Conservation (phyloP, 2,113 vertebrate genomes). For the Microcebus murinus region DNA sequence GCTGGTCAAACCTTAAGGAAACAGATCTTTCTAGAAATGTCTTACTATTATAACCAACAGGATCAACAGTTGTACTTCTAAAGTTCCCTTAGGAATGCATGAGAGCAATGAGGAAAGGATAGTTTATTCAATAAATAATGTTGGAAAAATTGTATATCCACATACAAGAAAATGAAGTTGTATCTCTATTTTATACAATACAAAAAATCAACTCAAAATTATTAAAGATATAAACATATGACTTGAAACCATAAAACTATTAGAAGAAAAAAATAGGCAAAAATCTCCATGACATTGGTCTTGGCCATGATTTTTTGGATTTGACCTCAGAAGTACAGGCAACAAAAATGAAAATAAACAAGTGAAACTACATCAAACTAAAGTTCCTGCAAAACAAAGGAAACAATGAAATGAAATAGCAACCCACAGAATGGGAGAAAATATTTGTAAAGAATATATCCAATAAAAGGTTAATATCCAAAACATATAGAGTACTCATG, state of each 20-base stretch:
- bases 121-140: neutral
- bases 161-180: neutral
- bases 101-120: neutral
- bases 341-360: neutral
- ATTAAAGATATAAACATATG: neutral
- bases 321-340: neutral
- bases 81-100: neutral
- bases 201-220: neutral
- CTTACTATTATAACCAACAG: constrained; percentile 50
- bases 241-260: neutral
- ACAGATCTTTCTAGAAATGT: constrained; percentile 39
- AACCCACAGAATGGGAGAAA: neutral
- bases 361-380: neutral
- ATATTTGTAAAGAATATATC: neutral
- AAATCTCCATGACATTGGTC: neutral
- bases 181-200: neutral
- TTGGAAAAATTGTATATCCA: neutral
- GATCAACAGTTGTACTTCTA: constrained; percentile 50
- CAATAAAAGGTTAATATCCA: neutral
- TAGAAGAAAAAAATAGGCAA: neutral
- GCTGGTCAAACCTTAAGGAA: neutral
- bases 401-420: neutral
- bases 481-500: neutral
- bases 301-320: neutral
- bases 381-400: neutral